These are phyloP conservation scores for Daboia siamensis DNA, from an alignment of 2,113 vertebrate genomes.

Conservation along the genomic window DNA sequence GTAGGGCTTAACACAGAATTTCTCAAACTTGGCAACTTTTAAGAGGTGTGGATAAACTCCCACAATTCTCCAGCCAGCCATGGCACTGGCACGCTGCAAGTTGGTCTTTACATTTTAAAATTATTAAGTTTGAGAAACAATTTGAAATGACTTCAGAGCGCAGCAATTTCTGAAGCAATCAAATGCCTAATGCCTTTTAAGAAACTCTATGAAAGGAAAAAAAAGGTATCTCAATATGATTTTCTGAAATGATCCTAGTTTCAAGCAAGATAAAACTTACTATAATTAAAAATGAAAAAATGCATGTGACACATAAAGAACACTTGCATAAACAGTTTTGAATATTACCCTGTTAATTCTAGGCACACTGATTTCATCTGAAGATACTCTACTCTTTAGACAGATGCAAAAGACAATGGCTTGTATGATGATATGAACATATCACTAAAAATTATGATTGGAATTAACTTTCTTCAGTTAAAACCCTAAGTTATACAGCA, in stretches of 20 bases:
- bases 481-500: neutral
- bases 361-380: neutral
- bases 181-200: neutral
- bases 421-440: neutral
- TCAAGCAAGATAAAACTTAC: neutral
- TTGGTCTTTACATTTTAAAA: neutral
- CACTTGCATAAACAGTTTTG: neutral
- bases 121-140: neutral
- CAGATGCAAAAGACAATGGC: neutral
- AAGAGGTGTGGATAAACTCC: neutral
- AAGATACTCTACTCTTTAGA: neutral
- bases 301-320: neutral
- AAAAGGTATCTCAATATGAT: neutral
- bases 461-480: neutral
- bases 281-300: neutral
- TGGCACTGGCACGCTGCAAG: neutral
- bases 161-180: neutral
- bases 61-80: neutral
- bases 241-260: neutral
- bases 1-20: neutral
- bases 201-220: neutral
- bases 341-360: neutral
- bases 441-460: neutral
- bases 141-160: neutral
- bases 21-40: neutral